Base-by-base conservation (phyloP, 1,140 invertebrate genomes). In the Trichonephila clavata region DNA sequence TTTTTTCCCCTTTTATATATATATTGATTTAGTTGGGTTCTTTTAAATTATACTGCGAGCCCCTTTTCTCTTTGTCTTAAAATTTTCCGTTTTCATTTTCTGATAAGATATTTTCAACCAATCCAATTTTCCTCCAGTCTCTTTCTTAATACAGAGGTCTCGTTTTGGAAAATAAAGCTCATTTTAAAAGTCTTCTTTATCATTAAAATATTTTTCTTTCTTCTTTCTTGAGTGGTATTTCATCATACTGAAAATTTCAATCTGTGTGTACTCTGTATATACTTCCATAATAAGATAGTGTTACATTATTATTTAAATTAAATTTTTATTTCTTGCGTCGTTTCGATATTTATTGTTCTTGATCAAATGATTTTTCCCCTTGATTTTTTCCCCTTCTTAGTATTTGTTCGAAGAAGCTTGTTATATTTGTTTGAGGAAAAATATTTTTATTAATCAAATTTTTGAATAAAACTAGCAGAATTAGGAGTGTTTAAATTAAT, bases 71-170 rank as follows among this genome's bases (percentile, higher is more conserved):
- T 77, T 77, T 77, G 68, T 32, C 27, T 77, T 77, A 77, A 77
- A 77, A 39, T 39, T 77, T 77, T 77, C 68, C 14, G 68, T 77
- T 39, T 77, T 77, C 68, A 77, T 77, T 77, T 77, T 77, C 68
- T 77, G 68, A 77, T 77, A 77, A 77, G 68, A 32, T 77, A 77
- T 77, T 77, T 39, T 27, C 68, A 24, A 77, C 27, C 68, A 77
- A 77, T 77, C 68, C 68, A 77, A 77, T 77, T 77, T 77, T 77
- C 68, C 6, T 77, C 27, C 13, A 21, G 24, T 32, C 68, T 32
- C 16, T 77, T 4, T 61, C 60, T 21, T 61, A 61, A 61, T 61
- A 21, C 60, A 18, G 2, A 61, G 10, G 32, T 32, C 68, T 77
- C 68, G 16, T 32, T 10, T 77, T 27, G 27, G 14, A 27, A 77